Evolutionary conservation across 2,888 invertebrate species (phyloP).

Genomic region (Acleris literana): DNA sequence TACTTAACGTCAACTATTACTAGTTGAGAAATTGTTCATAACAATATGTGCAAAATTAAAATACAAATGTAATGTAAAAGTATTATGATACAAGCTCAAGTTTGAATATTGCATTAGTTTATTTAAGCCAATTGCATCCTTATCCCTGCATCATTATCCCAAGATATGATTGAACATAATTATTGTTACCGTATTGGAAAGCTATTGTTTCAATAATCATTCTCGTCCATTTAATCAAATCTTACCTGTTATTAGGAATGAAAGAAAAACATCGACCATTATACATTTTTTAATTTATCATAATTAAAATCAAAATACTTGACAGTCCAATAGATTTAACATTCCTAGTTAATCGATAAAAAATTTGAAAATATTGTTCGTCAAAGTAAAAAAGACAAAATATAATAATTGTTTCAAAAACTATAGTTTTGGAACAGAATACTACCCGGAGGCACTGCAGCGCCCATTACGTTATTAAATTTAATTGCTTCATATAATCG

Average conservation of each 20-base stretch:
- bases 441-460: constrained; percentile 43
- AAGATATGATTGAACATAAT: no score
- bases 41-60: no score
- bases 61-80: no score
- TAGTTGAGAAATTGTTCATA: no score
- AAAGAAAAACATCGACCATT: background rate
- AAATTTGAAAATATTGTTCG: background rate
- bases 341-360: background rate
- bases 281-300: background rate
- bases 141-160: no score
- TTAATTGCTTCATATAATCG: constrained; percentile 67
- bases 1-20: no score
- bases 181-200: no score
- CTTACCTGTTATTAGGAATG: background rate
- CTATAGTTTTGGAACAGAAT: constrained; percentile 1
- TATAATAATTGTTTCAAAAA: constrained; percentile 14
- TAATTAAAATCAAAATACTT: background rate
- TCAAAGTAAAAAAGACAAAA: background rate
- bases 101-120: no score
- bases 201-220: no score
- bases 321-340: background rate
- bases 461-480: constrained; percentile 65
- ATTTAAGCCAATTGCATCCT: no score
- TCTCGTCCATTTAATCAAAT: background rate
- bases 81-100: no score